phyloP scores from a whole-genome alignment of 2,113 vertebrate genomes.

The Podocnemis expansa region DNA sequence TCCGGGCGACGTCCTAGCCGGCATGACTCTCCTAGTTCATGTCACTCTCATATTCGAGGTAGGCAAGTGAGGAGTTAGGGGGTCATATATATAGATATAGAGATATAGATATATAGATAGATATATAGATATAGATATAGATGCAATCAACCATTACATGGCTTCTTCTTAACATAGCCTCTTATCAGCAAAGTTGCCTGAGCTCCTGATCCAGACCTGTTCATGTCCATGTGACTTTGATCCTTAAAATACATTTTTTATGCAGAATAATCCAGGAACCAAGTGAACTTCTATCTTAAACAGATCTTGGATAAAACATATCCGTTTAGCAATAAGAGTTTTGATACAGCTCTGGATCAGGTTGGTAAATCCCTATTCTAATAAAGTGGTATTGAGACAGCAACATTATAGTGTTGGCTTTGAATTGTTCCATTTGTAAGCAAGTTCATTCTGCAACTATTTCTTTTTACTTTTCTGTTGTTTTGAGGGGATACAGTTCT shows the following conservation, averaged over 20 bases:
- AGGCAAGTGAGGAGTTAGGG: no score
- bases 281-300: not conserved
- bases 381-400: conserved; percentile 45
- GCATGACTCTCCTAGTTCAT: no score
- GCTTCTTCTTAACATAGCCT: not conserved
- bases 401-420: conserved; percentile 64
- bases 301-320: not conserved
- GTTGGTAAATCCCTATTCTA: conserved; percentile 53
- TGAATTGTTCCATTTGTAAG: conserved; percentile 31
- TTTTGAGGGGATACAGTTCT: conserved; percentile 47
- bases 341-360: not conserved
- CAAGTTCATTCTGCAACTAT: conserved; percentile 55
- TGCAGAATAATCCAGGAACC: not conserved
- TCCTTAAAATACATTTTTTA: not conserved
- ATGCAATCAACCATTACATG: not conserved
- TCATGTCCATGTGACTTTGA: not conserved
- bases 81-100: no score
- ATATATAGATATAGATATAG: no score
- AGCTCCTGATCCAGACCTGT: not conserved
- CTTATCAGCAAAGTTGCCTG: not conserved
- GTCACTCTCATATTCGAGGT: no score
- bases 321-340: not conserved
- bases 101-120: no score
- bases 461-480: conserved; percentile 45
- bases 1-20: no score